phyloP scores from a whole-genome alignment of 1,140 invertebrate genomes.

The Diprion similis region DNA sequence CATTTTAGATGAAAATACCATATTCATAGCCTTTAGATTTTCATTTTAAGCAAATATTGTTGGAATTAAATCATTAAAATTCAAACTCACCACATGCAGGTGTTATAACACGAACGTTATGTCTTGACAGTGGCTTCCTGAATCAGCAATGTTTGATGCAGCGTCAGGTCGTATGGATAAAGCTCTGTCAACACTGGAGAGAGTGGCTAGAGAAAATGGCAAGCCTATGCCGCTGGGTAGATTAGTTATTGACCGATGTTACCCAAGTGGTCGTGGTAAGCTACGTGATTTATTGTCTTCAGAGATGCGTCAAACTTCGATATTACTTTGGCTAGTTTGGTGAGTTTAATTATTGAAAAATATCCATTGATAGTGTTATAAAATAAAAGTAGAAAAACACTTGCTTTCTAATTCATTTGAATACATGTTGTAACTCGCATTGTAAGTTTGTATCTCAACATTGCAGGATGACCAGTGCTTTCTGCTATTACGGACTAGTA shows the following conservation, averaged over 20 bases:
- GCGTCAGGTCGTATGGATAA: slow-evolving; percentile 85
- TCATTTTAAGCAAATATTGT: no score
- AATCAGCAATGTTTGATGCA: slow-evolving; percentile 90
- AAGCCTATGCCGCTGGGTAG: slow-evolving; percentile 88
- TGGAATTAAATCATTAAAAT: no score
- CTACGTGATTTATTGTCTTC: slow-evolving; percentile 81
- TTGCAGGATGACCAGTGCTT: slow-evolving; percentile 89
- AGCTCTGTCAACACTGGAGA: slow-evolving; percentile 83
- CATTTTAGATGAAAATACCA: no score
- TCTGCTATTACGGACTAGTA: slow-evolving; percentile 96
- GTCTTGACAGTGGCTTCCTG: slow-evolving; percentile 83
- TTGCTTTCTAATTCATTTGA: neutral
- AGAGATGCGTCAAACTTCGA: slow-evolving; percentile 81
- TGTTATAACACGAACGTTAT: no score
- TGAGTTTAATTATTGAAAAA: slow-evolving; percentile 51
- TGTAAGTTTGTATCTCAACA: slow-evolving; percentile 20
- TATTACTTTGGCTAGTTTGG: slow-evolving; percentile 94
- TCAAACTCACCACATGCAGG: no score
- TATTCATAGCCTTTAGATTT: no score
- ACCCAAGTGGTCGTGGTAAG: slow-evolving; percentile 70
- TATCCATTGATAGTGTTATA: neutral
- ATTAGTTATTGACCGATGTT: slow-evolving; percentile 78
- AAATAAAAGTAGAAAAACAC: no score
- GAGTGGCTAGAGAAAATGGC: slow-evolving; percentile 88
- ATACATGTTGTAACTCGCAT: slow-evolving; percentile 6